Evolutionary conservation across 2,888 invertebrate genomes (phyloP).

Genomic region (Cylloceria caligata): DNA sequence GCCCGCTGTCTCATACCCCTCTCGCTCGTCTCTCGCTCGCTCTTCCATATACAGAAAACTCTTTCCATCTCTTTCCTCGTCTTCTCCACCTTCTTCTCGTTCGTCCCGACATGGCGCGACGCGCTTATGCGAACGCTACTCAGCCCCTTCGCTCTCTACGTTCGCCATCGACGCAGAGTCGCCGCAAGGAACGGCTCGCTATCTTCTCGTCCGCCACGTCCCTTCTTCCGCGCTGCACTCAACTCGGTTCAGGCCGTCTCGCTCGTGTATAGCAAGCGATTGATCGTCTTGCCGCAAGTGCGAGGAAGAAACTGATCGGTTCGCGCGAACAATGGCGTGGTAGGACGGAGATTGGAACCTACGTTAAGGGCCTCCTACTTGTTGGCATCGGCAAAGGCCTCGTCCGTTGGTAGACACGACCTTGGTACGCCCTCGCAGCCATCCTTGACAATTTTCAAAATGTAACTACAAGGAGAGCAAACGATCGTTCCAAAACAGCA

Average conservation of each 20-base stretch:
- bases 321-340: conserved; percentile 73
- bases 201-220: conserved; percentile 43
- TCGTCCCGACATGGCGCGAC: conserved; percentile 75
- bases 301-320: conserved; percentile 64
- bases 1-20: conserved; percentile 69
- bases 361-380: conserved; percentile 44
- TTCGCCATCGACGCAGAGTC: conserved; percentile 64
- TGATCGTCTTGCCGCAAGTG: conserved; percentile 39
- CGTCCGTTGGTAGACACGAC: conserved; percentile 33
- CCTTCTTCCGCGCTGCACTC: conserved; percentile 31
- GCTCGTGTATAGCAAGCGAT: conserved; percentile 22
- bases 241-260: not conserved
- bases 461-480: not conserved
- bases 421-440: conserved; percentile 39
- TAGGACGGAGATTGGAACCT: conserved; percentile 35
- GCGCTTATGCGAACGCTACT: conserved; percentile 62
- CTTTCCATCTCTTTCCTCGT: conserved; percentile 65
- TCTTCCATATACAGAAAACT: conserved; percentile 83
- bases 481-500: not conserved
- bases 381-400: not conserved
- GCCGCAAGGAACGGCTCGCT: conserved; percentile 51
- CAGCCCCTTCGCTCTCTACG: conserved; percentile 66
- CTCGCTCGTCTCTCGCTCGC: conserved; percentile 54
- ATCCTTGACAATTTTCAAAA: conserved; percentile 16
- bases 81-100: conserved; percentile 80